These are phyloP conservation scores for Papilio helenus DNA, from an alignment of 1,140 invertebrate genomes.

Conservation along the genomic window DNA sequence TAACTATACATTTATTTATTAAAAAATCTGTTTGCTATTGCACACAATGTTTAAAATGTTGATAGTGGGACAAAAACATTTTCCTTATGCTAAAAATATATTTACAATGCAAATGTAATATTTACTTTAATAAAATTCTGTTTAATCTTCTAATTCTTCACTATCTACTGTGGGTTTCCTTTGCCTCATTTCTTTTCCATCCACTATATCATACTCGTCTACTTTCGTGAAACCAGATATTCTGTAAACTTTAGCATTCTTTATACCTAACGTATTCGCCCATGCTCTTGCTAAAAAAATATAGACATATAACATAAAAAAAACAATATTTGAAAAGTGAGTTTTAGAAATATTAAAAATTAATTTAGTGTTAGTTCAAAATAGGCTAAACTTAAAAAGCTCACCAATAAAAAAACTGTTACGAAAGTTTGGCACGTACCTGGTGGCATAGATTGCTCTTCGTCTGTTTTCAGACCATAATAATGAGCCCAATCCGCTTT, in stretches of 20 bases:
- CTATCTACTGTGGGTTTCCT: constrained; percentile 48
- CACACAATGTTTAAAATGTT: background rate
- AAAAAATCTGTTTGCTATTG: background rate
- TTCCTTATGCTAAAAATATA: background rate
- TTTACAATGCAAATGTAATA: background rate
- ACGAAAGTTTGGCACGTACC: constrained; percentile 56
- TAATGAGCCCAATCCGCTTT: constrained; percentile 86
- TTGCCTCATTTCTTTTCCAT: constrained; percentile 66
- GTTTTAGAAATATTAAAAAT: too few species aligned
- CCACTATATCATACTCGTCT: constrained; percentile 76
- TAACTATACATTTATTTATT: background rate
- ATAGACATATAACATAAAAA: background rate
- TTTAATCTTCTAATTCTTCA: constrained; percentile 42
- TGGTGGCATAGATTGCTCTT: constrained; percentile 82
- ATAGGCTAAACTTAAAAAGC: background rate
- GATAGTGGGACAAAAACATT: background rate
- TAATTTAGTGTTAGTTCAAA: too few species aligned
- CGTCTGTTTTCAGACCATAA: constrained; percentile 85
- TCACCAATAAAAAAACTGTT: background rate
- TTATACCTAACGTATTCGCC: constrained; percentile 81
- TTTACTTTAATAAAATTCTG: constrained; percentile 43
- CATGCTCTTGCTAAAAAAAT: constrained; percentile 77
- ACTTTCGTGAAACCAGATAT: constrained; percentile 80
- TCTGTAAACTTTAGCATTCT: constrained; percentile 82
- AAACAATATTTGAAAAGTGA: constrained; percentile 14